Percentiles rank a stretch among this genome's conserved stretches.
phyloP scores from a whole-genome alignment of 2,888 invertebrate species.

The Pseudococcus jackbeardsleyi region DNA sequence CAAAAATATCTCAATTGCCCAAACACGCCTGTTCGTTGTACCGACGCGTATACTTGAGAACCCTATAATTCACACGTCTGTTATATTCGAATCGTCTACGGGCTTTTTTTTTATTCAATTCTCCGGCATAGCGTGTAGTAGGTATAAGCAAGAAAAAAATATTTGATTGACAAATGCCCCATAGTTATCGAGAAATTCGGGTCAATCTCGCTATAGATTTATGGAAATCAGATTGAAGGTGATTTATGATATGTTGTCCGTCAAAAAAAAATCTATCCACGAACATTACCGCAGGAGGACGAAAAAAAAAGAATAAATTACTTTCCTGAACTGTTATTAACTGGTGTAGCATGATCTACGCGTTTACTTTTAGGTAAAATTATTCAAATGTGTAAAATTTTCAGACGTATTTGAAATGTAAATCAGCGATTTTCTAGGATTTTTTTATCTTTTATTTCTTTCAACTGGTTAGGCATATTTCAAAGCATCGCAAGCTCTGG shows the following conservation, averaged over 20 bases:
- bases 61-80: conserved; percentile 34
- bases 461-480: not conserved
- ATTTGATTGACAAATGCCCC: conserved; percentile 52
- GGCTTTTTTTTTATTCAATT: conserved; percentile 28
- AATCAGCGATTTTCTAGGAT: conserved; percentile 29
- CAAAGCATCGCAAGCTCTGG: not conserved
- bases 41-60: not conserved
- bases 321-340: conserved; percentile 36
- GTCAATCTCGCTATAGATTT: conserved; percentile 48
- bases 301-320: conserved; percentile 52
- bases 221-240: conserved; percentile 53
- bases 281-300: conserved; percentile 47
- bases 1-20: conserved; percentile 2
- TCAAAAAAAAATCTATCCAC: conserved; percentile 54
- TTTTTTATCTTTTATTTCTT: not conserved
- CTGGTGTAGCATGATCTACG: conserved; percentile 41
- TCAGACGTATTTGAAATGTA: conserved; percentile 40
- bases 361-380: conserved; percentile 38
- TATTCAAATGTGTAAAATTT: conserved; percentile 39
- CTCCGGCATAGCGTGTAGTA: conserved; percentile 11
- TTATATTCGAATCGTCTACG: not conserved
- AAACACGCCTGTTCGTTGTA: conserved; percentile 15
- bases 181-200: conserved; percentile 50
- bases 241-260: conserved; percentile 43
- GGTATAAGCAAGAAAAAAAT: not conserved